phyloP scores from a whole-genome alignment of 2,797 vertebrate genomes.

The Momotus momota region DNA sequence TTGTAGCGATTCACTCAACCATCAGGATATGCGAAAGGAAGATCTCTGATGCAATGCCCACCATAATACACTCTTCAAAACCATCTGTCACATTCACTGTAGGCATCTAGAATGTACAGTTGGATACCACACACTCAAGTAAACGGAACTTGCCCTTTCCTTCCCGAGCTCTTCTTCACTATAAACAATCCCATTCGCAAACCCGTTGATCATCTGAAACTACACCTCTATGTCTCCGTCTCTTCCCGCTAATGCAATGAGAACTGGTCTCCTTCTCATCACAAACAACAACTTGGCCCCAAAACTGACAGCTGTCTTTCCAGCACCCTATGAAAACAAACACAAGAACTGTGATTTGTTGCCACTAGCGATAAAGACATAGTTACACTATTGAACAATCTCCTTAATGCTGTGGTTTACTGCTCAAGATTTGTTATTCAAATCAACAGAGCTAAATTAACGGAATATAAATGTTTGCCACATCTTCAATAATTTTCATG shows the following conservation, averaged over 20 bases:
- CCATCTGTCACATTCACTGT: not conserved
- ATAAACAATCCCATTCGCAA: not conserved
- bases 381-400: conserved; percentile 58
- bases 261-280: not conserved
- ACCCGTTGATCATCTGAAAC: not conserved
- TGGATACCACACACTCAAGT: not conserved
- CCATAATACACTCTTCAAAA: not conserved
- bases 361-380: conserved; percentile 36
- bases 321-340: conserved; percentile 42
- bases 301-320: conserved; percentile 42
- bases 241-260: not conserved
- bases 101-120: not conserved
- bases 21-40: not conserved
- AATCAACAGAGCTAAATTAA: conserved; percentile 63
- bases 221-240: not conserved
- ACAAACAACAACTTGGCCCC: not conserved
- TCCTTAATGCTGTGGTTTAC: conserved; percentile 66
- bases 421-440: conserved; percentile 50
- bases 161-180: not conserved
- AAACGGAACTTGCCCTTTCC: not conserved
- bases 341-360: conserved; percentile 5
- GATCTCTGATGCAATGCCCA: not conserved
- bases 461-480: conserved; percentile 69
- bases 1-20: not conserved
- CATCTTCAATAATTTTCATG: conserved; percentile 67